Evolutionary conservation across 2,797 vertebrate genomes (phyloP), one percentile per base, ranked within the genome.

Genomic region (Gila robusta): DNA sequence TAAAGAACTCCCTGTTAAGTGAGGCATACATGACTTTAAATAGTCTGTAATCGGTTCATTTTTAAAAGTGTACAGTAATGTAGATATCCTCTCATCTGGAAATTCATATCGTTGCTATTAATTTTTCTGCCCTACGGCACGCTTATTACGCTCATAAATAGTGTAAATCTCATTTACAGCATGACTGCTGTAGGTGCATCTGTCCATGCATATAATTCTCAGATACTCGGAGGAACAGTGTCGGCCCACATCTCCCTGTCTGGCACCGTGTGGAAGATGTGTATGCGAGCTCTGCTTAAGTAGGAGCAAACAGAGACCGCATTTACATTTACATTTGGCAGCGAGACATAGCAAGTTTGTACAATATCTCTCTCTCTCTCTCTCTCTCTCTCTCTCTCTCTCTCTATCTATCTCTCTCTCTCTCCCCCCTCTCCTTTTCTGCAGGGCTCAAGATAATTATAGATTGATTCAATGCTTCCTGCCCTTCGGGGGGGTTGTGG

Each of bases 321-420:
- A 94, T 93, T 92, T 93, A 90, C 90, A 92, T 92, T 83, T 74
- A 64, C 89, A 81, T 94, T 90, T 89, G 67, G 80, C 89, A 89
- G 88, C 77, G 70, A 88, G 81, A 52, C 19, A 35, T 84, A 87
- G 81, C 70, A 82, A 81, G 76, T 90, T 87, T 52, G 14, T 79
- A 52, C 83, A 77, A 69, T 77, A 79, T 69, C 73, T 56, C 54
- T 28, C 35, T 44, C 76, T 59, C 35, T 12, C 37, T 52, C 41
- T 49, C 76, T 17, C 86, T 91, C 87, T 66, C 88, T 83, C 49
- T 80, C 72, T 52, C 52, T 26, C 19, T 39, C 74, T 37, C 21
- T 11, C 23, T 35, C 14, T 49, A 14, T 49, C 47, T 16, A 14
- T 49, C 47, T 49, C 47, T 49, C 47, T 49, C 86, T 91, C 87